Base-by-base conservation (phyloP, 2,113 vertebrate genomes). In the Oostethus manadensis region DNA sequence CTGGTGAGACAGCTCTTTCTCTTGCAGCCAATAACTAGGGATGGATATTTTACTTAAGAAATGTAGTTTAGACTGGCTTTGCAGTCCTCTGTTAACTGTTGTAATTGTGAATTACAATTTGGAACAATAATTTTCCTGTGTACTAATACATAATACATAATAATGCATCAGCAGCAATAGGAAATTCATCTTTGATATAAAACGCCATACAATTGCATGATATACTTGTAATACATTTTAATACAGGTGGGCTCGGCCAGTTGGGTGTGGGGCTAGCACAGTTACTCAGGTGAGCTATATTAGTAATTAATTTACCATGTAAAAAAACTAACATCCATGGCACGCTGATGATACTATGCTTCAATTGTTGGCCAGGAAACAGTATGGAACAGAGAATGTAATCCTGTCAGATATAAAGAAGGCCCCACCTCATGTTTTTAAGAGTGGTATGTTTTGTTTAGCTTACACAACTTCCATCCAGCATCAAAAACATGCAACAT, bases 371-470 rank as follows among this genome's bases (percentile, higher is more conserved):
- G 58, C n/a, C 46, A 91, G 89, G 72, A 80, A 87, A 61, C 83
- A 86, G 57, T 90, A 84, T 8, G 90, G 90, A 43, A 79, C 29
- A 55, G 87, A 91, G 35, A 90, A 89, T n/a, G 77, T 91, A 10
- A 90, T 90, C 76, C 78, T 90, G 49, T 89, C 89, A 11, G 89
- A 91, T 71, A 90, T 91, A 53, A 90, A 88, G 85, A 90, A 88
- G 78, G 88, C 89, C 60, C 71, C 86, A 0, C 54, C 70, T 40
- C 77, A 88, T 49, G 81, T 91, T 79, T 73, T 58, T 43, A 63
- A 60, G 65, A 89, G 73, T 56, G 88, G 90, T 90, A 86, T 10
- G 82, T 54, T 43, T 2, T 42, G 1, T 43, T 38, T 58, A 33
- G 8, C 29, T 33, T 56, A 1, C 18, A 20, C 45, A 47, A 47